Base-by-base conservation (phyloP, 2,888 invertebrate species). In the Scaptomyza cyrtandrae region DNA sequence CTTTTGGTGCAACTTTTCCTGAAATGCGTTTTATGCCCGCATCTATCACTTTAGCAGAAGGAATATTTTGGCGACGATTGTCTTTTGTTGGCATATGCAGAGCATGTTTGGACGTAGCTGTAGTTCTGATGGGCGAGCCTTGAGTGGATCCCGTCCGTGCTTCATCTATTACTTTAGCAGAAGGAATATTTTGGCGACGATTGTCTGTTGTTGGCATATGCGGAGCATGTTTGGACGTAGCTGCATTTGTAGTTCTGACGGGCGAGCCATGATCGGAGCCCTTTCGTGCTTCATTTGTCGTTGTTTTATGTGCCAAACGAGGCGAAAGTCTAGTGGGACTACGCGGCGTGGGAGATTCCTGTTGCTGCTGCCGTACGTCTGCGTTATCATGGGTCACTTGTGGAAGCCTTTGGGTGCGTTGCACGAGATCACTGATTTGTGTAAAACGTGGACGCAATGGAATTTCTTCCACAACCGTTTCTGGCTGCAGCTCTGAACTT, bases 371-470 rank as follows among this genome's bases (percentile, higher is more conserved):
- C n/a, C 29, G 41, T 2, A 1, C 13, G 2, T 48, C 24, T 2
- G 10, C 1, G 33, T 1, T 24, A 9, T 46, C 35, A 4, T 7
- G 7, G 1, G 33, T 16, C 14, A 16, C 27, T 9, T 41, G 35
- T 4, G 27, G 19, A 3, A 10, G n/a, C 13, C 14, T 24, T 5
- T 27, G 45, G 24, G 29, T 46, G 24, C 58, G 71, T 14, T 55
- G 48, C 35, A 91, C 81, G 35, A 91, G 72, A 29, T 91, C 91
- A 0, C 89, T 86, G 33, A 91, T 89, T 69, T 86, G 80, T 0
- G 91, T 91, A 46, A 90, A 91, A 10, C 89, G 82, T 33, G 79
- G 82, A 14, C 72, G 70, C 7, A 49, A 45, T 6, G 69, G 50
- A 16, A 35, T 48, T 5, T 50, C n/a, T 7, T 60, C 55, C 5